Evolutionary conservation across 1,140 invertebrate species (phyloP).

Genomic region (Dryas iulia): DNA sequence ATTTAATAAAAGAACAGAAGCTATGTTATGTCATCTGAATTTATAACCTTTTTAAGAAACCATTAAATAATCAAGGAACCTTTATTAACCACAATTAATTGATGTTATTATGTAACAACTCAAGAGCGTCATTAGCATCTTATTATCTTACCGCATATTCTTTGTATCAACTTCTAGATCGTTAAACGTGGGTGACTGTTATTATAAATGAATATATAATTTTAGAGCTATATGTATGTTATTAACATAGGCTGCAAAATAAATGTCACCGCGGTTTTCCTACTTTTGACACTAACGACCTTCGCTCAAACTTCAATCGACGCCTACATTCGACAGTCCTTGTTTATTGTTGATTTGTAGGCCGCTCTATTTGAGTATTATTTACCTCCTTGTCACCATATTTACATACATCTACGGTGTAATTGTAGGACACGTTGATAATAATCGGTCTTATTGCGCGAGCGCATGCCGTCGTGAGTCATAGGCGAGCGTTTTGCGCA

Average conservation of each 20-base stretch:
- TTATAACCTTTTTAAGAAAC: slow-evolving; percentile 36
- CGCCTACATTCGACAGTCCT: slow-evolving; percentile 49
- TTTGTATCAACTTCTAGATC: slow-evolving; percentile 10
- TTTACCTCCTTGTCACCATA: slow-evolving; percentile 69
- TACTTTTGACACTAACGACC: slow-evolving; percentile 32
- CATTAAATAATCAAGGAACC: slow-evolving; percentile 40
- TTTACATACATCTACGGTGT: slow-evolving; percentile 63
- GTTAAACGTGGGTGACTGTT: slow-evolving; percentile 34
- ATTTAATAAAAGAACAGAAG: not conserved
- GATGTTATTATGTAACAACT: slow-evolving; percentile 3
- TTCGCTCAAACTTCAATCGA: slow-evolving; percentile 52
- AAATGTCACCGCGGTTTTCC: slow-evolving; percentile 33
- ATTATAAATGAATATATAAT: slow-evolving; percentile 33
- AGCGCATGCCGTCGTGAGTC: slow-evolving; percentile 68
- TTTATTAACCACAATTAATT: slow-evolving; percentile 32
- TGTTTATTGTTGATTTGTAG: slow-evolving; percentile 60
- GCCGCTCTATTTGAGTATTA: slow-evolving; percentile 52
- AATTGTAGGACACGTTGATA: slow-evolving; percentile 67
- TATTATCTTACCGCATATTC: slow-evolving; percentile 9
- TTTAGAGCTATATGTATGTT: slow-evolving; percentile 27
- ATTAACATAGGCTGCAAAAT: slow-evolving; percentile 22
- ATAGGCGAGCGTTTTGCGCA: slow-evolving; percentile 64
- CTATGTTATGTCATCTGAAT: not conserved
- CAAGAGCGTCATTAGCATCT: not conserved
- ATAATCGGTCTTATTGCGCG: slow-evolving; percentile 67